These are phyloP conservation scores for Temnothorax nylanderi DNA, from an alignment of 1,140 invertebrate species.

Conservation along the genomic window DNA sequence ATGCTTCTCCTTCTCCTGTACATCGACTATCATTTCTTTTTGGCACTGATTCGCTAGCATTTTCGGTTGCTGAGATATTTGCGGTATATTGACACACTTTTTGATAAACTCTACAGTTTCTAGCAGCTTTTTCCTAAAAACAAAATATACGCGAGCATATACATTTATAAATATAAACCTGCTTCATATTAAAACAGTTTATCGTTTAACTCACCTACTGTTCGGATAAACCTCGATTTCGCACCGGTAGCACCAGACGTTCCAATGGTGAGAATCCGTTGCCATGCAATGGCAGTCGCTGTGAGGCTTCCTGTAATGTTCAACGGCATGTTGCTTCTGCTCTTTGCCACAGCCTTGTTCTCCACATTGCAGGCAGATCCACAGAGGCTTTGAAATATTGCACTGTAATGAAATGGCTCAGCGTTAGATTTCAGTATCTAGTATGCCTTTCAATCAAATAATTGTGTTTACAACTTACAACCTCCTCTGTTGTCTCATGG, in stretches of 20 bases:
- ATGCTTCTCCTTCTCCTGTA: constrained; percentile 62
- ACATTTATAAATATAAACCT: neutral
- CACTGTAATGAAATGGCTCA: constrained; percentile 26
- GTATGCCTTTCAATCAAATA: neutral
- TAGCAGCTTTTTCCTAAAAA: constrained; percentile 87
- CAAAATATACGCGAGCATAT: neutral
- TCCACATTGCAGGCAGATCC: constrained; percentile 91
- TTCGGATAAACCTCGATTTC: constrained; percentile 87
- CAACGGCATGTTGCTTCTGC: constrained; percentile 90
- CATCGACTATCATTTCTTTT: constrained; percentile 40
- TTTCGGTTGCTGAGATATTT: constrained; percentile 28
- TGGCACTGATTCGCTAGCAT: constrained; percentile 15
- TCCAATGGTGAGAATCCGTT: constrained; percentile 90
- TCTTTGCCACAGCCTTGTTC: constrained; percentile 91
- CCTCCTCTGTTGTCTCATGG: constrained; percentile 77
- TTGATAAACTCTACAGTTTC: constrained; percentile 87
- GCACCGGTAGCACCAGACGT: constrained; percentile 91
- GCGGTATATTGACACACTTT: constrained; percentile 1
- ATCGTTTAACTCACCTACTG: constrained; percentile 60
- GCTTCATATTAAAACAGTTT: neutral
- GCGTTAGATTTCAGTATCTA: neutral
- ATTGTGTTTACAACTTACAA: constrained; percentile 56
- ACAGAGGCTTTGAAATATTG: constrained; percentile 82
- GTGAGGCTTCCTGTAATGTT: constrained; percentile 91
- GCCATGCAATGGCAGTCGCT: constrained; percentile 92